These are phyloP conservation scores for Mesitornis unicolor DNA, from an alignment of 2,113 vertebrate species.

Conservation along the genomic window DNA sequence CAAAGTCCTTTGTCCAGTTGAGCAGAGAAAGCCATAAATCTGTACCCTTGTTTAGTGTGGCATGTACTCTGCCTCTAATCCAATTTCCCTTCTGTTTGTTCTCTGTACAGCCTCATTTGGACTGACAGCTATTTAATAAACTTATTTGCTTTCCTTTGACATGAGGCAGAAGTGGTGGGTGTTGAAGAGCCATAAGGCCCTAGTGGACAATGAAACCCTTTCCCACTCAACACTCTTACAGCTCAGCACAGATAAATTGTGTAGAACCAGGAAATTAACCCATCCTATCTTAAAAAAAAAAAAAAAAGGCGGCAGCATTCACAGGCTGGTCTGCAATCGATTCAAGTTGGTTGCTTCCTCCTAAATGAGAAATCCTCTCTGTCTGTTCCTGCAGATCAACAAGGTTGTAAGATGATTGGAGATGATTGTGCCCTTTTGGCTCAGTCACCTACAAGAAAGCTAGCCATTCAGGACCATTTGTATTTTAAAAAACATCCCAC, in stretches of 20 bases:
- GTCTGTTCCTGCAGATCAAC: not conserved
- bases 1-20: slow-evolving; percentile 49
- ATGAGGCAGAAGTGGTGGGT: slow-evolving; percentile 82
- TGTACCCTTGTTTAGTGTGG: slow-evolving; percentile 76
- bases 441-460: not conserved
- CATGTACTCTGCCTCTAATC: slow-evolving; percentile 79
- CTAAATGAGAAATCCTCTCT: slow-evolving; percentile 34
- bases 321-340: fast-evolving
- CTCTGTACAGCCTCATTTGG: slow-evolving; percentile 76
- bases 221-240: slow-evolving; percentile 83
- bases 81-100: slow-evolving; percentile 77
- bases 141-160: slow-evolving; percentile 81
- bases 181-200: slow-evolving; percentile 81
- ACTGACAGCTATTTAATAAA: slow-evolving; percentile 88
- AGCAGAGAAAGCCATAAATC: slow-evolving; percentile 71
- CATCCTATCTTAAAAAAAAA: slow-evolving; percentile 50
- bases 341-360: not conserved
- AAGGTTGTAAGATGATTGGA: not conserved
- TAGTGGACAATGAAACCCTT: slow-evolving; percentile 79
- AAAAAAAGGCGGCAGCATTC: not conserved
- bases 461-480: not conserved
- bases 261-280: slow-evolving; percentile 78
- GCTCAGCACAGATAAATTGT: slow-evolving; percentile 78
- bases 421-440: not conserved
- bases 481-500: not conserved